A percentile compares a stretch with the other conserved stretches of the same genome.
These are phyloP conservation scores for Xiphorhynchus erythropygius DNA, from an alignment of 2,797 vertebrate genomes.

Conservation along the genomic window DNA sequence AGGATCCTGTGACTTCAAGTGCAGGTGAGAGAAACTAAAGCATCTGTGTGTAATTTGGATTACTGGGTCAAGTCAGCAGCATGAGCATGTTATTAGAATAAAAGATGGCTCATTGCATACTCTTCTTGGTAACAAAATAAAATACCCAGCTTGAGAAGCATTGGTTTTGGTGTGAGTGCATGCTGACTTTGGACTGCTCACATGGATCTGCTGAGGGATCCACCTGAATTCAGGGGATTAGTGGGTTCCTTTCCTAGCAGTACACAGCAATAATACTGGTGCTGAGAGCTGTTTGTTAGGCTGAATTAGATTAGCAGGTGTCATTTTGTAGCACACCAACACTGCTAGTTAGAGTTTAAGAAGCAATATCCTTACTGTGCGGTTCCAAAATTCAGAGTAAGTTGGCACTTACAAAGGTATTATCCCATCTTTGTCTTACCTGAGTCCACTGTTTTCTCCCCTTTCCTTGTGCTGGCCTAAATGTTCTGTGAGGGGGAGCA, in stretches of 20 bases:
- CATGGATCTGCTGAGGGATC: background rate
- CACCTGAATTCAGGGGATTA: no score
- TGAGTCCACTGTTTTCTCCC: background rate
- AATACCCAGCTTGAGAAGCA: background rate
- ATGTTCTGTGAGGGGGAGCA: background rate
- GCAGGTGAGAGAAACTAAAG: constrained; percentile 83
- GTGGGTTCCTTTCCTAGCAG: no score
- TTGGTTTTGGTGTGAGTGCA: background rate
- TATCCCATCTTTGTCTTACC: background rate
- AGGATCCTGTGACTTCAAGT: constrained; percentile 98
- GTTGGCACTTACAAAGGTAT: background rate
- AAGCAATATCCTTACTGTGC: no score
- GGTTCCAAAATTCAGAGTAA: no score
- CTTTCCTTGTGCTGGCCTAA: background rate
- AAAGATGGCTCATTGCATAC: background rate
- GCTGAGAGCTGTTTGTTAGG: no score
- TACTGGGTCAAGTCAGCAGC: background rate
- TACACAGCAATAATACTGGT: no score
- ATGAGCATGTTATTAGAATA: background rate
- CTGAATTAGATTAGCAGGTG: no score
- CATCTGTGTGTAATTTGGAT: background rate
- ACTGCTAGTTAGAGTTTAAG: no score
- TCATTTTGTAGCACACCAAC: no score
- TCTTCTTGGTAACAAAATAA: background rate
- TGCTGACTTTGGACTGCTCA: background rate